phyloP scores from a whole-genome alignment of 2,797 vertebrate genomes.

The Myotis myotis region DNA sequence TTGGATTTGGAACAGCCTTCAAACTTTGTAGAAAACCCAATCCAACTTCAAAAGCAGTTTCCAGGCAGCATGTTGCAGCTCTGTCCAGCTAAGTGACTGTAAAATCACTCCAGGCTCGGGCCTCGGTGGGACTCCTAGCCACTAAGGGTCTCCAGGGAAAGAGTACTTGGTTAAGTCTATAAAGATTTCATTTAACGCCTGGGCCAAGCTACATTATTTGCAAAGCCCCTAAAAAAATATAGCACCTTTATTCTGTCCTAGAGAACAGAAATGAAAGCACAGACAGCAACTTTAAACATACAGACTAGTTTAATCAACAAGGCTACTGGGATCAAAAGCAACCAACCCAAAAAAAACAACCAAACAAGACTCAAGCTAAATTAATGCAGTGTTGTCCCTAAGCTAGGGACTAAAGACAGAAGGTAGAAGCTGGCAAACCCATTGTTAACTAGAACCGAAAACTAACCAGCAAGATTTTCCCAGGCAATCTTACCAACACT shows the following conservation, averaged over 20 bases:
- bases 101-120: not conserved
- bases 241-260: not conserved
- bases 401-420: not conserved
- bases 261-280: not conserved
- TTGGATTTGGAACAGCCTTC: not conserved
- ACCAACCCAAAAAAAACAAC: not conserved
- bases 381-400: not conserved
- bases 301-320: not conserved
- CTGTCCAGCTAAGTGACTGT: not conserved
- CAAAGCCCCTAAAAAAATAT: not conserved
- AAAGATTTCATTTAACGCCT: not conserved
- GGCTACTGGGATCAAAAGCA: not conserved
- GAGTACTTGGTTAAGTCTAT: not conserved
- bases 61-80: not conserved
- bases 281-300: not conserved
- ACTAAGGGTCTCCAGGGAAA: not conserved
- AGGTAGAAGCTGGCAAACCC: not conserved
- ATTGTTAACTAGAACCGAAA: not conserved
- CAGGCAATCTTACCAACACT: not conserved
- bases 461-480: not conserved
- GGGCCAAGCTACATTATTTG: not conserved
- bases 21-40: not conserved
- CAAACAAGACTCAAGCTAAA: not conserved
- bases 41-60: not conserved
- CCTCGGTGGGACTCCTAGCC: not conserved